phyloP scores from a whole-genome alignment of 2,113 vertebrate genomes.

The Brachypteracias leptosomus region DNA sequence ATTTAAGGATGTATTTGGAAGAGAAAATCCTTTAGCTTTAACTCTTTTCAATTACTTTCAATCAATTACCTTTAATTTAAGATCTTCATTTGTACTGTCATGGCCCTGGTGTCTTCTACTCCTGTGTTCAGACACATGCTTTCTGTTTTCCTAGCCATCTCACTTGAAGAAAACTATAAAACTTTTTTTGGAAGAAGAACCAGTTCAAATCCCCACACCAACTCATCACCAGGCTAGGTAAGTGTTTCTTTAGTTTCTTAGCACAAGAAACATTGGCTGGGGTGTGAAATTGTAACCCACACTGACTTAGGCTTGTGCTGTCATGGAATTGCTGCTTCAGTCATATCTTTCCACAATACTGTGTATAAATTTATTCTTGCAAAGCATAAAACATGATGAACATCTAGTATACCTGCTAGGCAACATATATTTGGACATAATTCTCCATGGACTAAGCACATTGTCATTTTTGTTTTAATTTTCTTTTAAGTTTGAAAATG shows the following conservation, averaged over 20 bases:
- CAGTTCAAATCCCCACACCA: not conserved
- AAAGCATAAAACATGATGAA: not conserved
- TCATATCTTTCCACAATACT: not conserved
- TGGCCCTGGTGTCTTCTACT: not conserved
- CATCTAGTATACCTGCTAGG: not conserved
- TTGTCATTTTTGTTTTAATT: not conserved
- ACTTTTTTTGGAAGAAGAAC: too few species aligned
- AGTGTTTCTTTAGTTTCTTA: not conserved
- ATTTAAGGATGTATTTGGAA: not conserved
- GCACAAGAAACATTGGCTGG: rapidly evolving
- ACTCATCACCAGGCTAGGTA: not conserved
- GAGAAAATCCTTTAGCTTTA: not conserved
- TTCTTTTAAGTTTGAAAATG: not conserved
- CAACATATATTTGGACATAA: not conserved
- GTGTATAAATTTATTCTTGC: not conserved
- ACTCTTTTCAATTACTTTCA: not conserved
- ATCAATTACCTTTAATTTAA: not conserved
- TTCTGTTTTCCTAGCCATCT: not conserved
- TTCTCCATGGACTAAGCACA: not conserved
- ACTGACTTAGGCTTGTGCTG: not conserved
- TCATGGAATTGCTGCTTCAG: not conserved
- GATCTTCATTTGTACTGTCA: not conserved
- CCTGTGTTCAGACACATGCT: not conserved
- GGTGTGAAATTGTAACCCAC: not conserved
- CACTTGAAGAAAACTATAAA: not conserved